Evolutionary conservation across 2,888 invertebrate species (phyloP).

Genomic region (Argyresthia albistria): DNA sequence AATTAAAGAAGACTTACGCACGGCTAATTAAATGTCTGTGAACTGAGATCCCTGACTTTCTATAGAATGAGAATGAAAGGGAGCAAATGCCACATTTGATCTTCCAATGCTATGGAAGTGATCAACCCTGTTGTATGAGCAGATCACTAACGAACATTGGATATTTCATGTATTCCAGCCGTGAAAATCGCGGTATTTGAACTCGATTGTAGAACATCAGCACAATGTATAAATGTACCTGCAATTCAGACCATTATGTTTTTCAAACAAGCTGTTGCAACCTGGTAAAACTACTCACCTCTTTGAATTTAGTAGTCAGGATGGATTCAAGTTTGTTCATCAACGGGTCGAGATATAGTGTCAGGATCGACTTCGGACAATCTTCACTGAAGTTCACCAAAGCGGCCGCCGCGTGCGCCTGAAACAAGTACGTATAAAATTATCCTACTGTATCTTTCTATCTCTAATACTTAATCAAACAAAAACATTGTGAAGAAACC

Average conservation of each 20-base stretch:
- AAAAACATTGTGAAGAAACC: no score
- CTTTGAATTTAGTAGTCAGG: slow-evolving; percentile 93
- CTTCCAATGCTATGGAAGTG: slow-evolving; percentile 69
- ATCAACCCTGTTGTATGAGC: slow-evolving; percentile 26
- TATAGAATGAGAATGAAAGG: slow-evolving; percentile 40
- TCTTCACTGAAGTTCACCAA: slow-evolving; percentile 99
- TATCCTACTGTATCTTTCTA: no score
- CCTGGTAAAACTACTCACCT: slow-evolving; percentile 54
- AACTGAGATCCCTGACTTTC: slow-evolving; percentile 58
- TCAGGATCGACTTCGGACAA: slow-evolving; percentile 95
- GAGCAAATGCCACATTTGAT: slow-evolving; percentile 58
- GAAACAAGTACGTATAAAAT: not conserved
- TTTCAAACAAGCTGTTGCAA: not conserved
- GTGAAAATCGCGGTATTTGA: no score
- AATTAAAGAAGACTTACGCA: not conserved
- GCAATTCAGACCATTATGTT: not conserved
- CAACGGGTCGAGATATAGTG: slow-evolving; percentile 90
- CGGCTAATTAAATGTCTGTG: slow-evolving; percentile 32
- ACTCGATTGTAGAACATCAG: no score
- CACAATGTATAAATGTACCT: not conserved
- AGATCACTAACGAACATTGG: slow-evolving; percentile 70
- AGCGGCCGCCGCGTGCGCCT: slow-evolving; percentile 91
- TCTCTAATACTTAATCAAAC: no score
- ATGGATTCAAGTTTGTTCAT: slow-evolving; percentile 93
- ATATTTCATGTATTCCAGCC: no score